Conservation (phyloP, 2,888 invertebrate genomes). For the Microchrysa polita region DNA sequence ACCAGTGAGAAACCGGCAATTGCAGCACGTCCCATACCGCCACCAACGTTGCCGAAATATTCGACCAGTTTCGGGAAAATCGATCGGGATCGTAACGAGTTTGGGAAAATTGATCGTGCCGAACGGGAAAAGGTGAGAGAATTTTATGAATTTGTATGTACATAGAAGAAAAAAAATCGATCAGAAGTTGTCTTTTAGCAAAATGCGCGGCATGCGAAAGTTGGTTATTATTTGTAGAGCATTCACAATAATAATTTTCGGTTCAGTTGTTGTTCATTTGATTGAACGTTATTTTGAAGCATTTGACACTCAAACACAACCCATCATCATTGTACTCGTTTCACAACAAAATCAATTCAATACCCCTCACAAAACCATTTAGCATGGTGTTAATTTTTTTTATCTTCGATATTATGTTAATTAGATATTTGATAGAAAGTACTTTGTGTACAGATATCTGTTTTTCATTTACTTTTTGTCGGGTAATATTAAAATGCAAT, state of each 20-base stretch:
- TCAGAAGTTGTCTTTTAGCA: neutral
- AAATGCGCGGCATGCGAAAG: conserved; percentile 19
- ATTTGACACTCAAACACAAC: conserved; percentile 17
- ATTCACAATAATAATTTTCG: too few relatives aligned
- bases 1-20: conserved; percentile 60
- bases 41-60: conserved; percentile 82
- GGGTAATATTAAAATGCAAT: too few relatives aligned
- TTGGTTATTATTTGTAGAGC: conserved; percentile 28
- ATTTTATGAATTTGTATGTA: neutral
- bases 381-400: neutral
- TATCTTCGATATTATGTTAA: too few relatives aligned
- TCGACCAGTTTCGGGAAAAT: conserved; percentile 80
- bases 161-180: neutral
- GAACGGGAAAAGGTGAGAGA: conserved; percentile 56
- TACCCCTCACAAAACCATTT: neutral
- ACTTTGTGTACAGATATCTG: too few relatives aligned
- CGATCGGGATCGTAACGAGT: conserved; percentile 66
- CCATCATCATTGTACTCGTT: neutral
- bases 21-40: conserved; percentile 74
- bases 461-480: too few relatives aligned
- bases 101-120: conserved; percentile 59
- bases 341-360: neutral
- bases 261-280: neutral
- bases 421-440: too few relatives aligned
- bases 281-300: conserved; percentile 25